phyloP scores from a whole-genome alignment of 1,140 invertebrate genomes.

The Scaptomyza hsui region DNA sequence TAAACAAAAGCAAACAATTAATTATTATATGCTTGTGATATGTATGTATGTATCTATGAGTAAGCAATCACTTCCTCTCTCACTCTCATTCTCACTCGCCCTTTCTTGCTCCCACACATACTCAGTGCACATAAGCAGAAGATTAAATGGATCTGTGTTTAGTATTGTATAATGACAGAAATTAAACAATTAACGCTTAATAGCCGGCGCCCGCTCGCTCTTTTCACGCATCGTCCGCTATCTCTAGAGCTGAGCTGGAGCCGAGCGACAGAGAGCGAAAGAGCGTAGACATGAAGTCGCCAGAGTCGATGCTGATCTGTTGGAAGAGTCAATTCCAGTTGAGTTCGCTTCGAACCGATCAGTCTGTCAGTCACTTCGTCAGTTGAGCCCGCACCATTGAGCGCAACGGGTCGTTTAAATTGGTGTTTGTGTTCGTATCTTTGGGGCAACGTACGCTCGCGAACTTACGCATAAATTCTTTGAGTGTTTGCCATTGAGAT shows the following conservation, averaged over 20 bases:
- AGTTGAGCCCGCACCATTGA: conserved; percentile 56
- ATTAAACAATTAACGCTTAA: conserved; percentile 54
- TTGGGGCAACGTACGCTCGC: conserved; percentile 53
- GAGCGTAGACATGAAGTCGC: conserved; percentile 45
- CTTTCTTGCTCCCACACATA: neutral
- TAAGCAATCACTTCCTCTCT: neutral
- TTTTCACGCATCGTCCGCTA: conserved; percentile 34
- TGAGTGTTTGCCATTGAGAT: neutral
- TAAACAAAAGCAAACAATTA: too few species aligned
- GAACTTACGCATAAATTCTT: conserved; percentile 19
- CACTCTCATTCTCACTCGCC: neutral
- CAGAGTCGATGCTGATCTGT: conserved; percentile 28
- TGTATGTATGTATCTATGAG: too few species aligned
- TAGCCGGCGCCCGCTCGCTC: conserved; percentile 10
- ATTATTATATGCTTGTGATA: too few species aligned
- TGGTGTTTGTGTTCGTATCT: conserved; percentile 14
- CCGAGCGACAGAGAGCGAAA: conserved; percentile 3
- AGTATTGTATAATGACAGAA: conserved; percentile 23
- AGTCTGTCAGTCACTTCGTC: conserved; percentile 17
- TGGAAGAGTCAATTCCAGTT: conserved; percentile 18
- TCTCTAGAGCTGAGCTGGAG: conserved; percentile 8
- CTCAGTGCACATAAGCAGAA: neutral
- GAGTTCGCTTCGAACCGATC: conserved; percentile 14
- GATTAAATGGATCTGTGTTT: conserved; percentile 1
- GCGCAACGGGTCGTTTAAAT: conserved; percentile 47